Conservation (phyloP, 2,113 vertebrate species). For the Telmatochromis brachygnathus region DNA sequence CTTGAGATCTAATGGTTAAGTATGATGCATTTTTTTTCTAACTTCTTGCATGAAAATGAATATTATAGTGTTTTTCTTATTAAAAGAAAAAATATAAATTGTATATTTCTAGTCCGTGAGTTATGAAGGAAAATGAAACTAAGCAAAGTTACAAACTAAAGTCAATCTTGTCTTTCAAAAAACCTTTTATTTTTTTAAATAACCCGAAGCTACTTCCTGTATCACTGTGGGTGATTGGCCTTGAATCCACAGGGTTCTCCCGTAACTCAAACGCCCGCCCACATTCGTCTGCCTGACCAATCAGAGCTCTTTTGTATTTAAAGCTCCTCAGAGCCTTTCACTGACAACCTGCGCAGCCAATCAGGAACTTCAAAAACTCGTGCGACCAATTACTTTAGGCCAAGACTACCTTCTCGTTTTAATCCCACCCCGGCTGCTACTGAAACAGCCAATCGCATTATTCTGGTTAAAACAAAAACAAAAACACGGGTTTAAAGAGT, state of each 20-base stretch:
- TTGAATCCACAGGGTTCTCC: background rate
- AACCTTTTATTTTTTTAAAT: background rate
- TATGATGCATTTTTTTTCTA: background rate
- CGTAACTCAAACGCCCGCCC: background rate
- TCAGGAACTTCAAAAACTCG: background rate
- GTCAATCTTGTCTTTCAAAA: background rate
- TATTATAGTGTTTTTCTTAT: background rate
- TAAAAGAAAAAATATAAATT: background rate
- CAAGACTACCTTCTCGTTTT: slow-evolving; percentile 57
- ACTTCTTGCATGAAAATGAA: background rate
- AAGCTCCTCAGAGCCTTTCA: background rate
- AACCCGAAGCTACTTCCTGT: background rate
- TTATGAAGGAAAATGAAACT: background rate
- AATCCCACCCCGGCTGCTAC: background rate
- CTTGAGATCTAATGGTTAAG: background rate
- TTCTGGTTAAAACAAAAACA: background rate
- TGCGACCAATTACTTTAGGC: slow-evolving; percentile 47
- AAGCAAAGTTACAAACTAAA: background rate
- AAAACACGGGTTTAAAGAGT: background rate
- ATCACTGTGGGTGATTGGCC: accelerated
- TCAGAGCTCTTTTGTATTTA: background rate
- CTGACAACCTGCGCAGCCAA: slow-evolving; percentile 25
- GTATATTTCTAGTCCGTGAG: background rate
- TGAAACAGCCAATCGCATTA: background rate
- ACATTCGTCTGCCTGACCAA: background rate